Conservation (phyloP, 2,113 vertebrate genomes). For the Dromaius novaehollandiae region DNA sequence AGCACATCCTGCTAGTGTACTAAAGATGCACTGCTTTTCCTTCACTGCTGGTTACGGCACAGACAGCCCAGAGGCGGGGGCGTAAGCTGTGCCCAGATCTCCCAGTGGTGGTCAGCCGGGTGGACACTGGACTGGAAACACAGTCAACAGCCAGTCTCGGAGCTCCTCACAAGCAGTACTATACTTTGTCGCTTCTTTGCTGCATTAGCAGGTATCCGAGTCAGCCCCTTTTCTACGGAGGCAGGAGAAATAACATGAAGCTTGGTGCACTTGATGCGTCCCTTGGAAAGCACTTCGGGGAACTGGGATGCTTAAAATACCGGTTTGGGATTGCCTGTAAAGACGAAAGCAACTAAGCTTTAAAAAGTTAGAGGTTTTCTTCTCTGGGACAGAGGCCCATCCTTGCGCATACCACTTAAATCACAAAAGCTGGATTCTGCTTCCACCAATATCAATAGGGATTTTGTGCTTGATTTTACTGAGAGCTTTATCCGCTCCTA, state of each 20-base stretch:
- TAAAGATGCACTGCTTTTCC: neutral
- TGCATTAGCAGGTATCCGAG: neutral
- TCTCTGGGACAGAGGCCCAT: neutral
- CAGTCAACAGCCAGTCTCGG: neutral
- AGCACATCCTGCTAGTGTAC: neutral
- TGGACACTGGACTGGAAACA: neutral
- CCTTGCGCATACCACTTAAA: neutral
- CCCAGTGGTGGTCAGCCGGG: neutral
- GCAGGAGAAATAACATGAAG: neutral
- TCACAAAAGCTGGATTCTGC: neutral
- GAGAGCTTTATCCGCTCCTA: neutral
- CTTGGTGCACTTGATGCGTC: neutral
- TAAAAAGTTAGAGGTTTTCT: neutral
- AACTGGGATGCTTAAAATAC: neutral
- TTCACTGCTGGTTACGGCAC: neutral
- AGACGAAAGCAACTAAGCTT: neutral
- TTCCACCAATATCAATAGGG: neutral
- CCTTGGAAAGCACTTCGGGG: slow-evolving; percentile 10
- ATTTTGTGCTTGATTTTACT: slow-evolving; percentile 33
- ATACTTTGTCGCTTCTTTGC: neutral
- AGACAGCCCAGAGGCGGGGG: neutral
- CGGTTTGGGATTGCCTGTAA: neutral
- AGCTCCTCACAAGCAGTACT: neutral
- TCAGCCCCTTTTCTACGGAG: neutral
- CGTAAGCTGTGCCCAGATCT: neutral